Evolutionary conservation across 2,797 vertebrate species (phyloP), one percentile per base, ranked within the genome.

Genomic region (Scleropages formosus): DNA sequence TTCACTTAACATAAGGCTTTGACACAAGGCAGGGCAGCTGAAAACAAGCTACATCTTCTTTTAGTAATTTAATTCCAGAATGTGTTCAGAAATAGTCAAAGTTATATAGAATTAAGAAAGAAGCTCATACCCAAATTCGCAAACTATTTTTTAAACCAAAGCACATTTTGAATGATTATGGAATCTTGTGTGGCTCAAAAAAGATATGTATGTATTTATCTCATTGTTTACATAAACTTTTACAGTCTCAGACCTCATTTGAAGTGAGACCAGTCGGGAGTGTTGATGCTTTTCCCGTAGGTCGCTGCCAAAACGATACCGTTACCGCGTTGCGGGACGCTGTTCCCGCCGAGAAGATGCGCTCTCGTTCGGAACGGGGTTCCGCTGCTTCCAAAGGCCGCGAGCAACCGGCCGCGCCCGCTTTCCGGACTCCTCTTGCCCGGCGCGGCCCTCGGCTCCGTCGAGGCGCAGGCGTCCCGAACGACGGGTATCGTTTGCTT

Each of bases 101-200:
- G 87, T 91, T 93, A 92, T 94, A 92, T 89, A 90, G 88, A 90
- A 89, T 85, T 83, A 86, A 87, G 81, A 85, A 26, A 73, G 70
- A 69, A 96, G 95, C 95, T 97, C 96, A 95, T 95, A 95, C 92
- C 96, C 96, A 97, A 98, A 98, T 97, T 92, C 95, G 95, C 94
- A 93, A 95, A 94, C 93, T 98, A 95, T 97, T 97, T 97, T 97
- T 97, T 97, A 97, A 97, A 98, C 96, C 96, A 97, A 98, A 98
- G 95, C 96, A 97, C 95, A 97, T 98, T 39, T 96, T 96, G 94
- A 96, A 95, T 94, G 93, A 95, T 91, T 88, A 90, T 93, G 91
- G 93, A 98, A 97, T 94, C 94, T 93, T 93, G 93, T 90, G 93
- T 93, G 95, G 95, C 90, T 91, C 94, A 87, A 88, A 76, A 82